Evolutionary conservation across 2,797 vertebrate species (phyloP).

Genomic region (Enteromius viviparus): DNA sequence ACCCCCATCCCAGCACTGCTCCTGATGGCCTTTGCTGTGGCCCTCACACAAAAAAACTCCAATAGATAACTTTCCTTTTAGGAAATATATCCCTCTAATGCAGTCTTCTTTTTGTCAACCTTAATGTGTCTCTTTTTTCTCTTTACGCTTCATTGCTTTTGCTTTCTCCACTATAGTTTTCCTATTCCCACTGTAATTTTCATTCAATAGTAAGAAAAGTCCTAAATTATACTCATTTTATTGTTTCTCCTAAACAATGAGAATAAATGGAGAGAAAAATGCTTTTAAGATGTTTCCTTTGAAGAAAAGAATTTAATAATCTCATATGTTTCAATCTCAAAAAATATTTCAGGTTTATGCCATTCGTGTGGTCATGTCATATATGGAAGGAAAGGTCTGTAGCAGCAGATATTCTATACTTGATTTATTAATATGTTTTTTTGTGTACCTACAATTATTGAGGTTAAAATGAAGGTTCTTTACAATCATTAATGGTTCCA

Average conservation of each 20-base stretch:
- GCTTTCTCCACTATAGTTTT: neutral
- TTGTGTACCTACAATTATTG: no score
- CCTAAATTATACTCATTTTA: neutral
- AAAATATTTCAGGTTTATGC: neutral
- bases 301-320: no score
- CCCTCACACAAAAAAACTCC: neutral
- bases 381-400: neutral
- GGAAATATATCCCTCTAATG: slow-evolving; percentile 5
- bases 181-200: neutral
- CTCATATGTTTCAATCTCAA: neutral
- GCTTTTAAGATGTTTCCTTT: no score
- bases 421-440: no score
- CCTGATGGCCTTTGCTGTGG: slow-evolving; percentile 36
- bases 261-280: no score
- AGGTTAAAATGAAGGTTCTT: no score
- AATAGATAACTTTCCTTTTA: neutral
- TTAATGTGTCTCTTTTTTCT: no score
- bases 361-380: neutral
- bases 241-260: no score
- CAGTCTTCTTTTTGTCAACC: neutral
- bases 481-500: no score
- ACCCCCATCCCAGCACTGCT: slow-evolving; percentile 47
- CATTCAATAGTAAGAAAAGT: neutral
- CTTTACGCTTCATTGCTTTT: neutral
- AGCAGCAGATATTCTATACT: neutral